These are phyloP conservation scores for Anisognathus igniventris DNA, from an alignment of 2,797 vertebrate genomes.

Conservation along the genomic window DNA sequence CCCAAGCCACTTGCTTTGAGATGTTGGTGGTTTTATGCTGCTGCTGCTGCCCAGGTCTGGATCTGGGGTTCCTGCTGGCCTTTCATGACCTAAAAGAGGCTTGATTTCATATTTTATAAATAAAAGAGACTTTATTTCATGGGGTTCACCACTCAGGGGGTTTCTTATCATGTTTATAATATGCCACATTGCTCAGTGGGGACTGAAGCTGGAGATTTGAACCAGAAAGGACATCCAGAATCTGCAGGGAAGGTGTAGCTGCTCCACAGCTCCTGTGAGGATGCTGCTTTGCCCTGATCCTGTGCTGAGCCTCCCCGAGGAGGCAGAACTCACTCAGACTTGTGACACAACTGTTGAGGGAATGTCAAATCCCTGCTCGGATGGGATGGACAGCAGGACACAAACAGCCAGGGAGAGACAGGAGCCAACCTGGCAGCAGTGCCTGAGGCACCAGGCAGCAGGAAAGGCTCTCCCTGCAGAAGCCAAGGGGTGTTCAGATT, in stretches of 20 bases:
- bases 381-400: background rate
- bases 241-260: background rate
- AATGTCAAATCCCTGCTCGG: background rate
- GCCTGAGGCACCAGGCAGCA: background rate
- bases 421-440: background rate
- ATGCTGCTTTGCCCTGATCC: background rate
- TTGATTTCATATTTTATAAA: background rate
- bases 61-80: background rate
- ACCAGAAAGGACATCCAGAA: background rate
- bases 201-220: background rate
- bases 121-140: background rate
- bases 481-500: background rate
- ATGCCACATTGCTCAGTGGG: background rate
- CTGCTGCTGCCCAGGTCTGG: background rate
- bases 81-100: background rate
- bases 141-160: background rate
- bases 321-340: accelerated
- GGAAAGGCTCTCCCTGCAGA: background rate
- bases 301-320: background rate
- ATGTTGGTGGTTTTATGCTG: background rate
- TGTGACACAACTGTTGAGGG: background rate
- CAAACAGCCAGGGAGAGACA: background rate
- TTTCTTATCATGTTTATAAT: background rate
- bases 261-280: background rate
- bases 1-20: background rate